A percentile compares a stretch with the other conserved stretches of the same genome.
Conservation (phyloP, 2,113 vertebrate genomes). For the Tragelaphus strepsiceros region DNA sequence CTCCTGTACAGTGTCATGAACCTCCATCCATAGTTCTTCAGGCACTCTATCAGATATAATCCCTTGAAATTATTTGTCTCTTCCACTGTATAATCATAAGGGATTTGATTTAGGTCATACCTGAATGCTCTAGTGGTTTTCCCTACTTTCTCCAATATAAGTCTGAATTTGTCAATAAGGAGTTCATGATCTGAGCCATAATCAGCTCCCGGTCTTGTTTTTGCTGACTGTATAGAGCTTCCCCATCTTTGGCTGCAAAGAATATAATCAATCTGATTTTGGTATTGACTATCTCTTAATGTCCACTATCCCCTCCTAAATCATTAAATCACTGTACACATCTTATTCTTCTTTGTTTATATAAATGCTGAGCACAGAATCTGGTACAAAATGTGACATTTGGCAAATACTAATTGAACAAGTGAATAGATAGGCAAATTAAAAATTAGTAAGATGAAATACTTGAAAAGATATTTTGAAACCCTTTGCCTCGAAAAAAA, state of each 20-base stretch:
- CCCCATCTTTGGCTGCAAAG: neutral
- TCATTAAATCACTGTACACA: fast-evolving
- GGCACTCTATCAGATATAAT: neutral
- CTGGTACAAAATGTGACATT: neutral
- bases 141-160: neutral
- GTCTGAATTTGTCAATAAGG: neutral
- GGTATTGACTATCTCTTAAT: neutral
- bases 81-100: neutral
- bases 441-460: neutral
- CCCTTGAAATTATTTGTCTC: neutral
- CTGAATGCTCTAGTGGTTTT: neutral
- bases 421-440: neutral
- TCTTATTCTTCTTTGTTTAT: neutral
- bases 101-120: neutral
- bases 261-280: neutral
- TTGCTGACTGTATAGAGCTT: neutral
- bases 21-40: neutral
- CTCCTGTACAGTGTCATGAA: neutral
- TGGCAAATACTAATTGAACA: neutral
- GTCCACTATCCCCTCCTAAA: neutral
- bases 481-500: neutral
- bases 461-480: neutral
- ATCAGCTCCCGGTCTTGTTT: neutral
- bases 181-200: neutral
- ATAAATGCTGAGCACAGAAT: neutral